These are phyloP conservation scores for Cheilosia vernalis DNA, from an alignment of 2,888 invertebrate genomes.

Conservation along the genomic window DNA sequence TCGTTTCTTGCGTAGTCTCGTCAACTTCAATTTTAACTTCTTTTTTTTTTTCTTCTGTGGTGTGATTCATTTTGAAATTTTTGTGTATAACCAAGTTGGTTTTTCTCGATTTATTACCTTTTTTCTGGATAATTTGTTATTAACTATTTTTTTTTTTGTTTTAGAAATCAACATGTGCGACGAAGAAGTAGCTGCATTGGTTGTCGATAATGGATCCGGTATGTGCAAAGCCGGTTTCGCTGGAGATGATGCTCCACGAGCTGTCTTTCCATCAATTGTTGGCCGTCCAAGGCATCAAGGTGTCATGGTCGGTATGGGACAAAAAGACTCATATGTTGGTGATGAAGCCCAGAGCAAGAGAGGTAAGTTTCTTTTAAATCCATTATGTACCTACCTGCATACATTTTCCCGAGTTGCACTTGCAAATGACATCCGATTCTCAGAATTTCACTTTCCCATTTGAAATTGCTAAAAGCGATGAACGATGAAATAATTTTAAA, in stretches of 20 bases:
- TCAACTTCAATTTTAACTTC: background rate
- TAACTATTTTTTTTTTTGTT: slow-evolving; percentile 74
- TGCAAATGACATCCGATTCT: background rate
- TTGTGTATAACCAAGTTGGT: slow-evolving; percentile 18
- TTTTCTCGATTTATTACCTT: slow-evolving; percentile 29
- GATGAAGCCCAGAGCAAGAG: slow-evolving; percentile 94
- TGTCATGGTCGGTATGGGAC: slow-evolving; percentile 97
- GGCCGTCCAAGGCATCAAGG: slow-evolving; percentile 95
- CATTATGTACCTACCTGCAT: background rate
- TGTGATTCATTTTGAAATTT: slow-evolving; percentile 32
- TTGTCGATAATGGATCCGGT: slow-evolving; percentile 95
- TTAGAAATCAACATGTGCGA: slow-evolving; percentile 90
- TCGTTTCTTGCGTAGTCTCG: slow-evolving; percentile 12
- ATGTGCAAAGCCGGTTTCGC: slow-evolving; percentile 98
- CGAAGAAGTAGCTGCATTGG: slow-evolving; percentile 97
- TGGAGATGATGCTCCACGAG: slow-evolving; percentile 94
- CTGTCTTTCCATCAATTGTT: slow-evolving; percentile 95
- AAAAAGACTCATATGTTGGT: slow-evolving; percentile 94
- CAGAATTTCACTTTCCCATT: no score
- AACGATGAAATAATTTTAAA: no score
- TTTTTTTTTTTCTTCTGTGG: background rate
- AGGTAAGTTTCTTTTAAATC: slow-evolving; percentile 84
- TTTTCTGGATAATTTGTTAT: slow-evolving; percentile 58
- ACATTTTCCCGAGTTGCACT: background rate
- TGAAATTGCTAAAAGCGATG: no score